Base-by-base conservation (phyloP, 1,140 invertebrate genomes). In the Philotrypesis tridentata region DNA sequence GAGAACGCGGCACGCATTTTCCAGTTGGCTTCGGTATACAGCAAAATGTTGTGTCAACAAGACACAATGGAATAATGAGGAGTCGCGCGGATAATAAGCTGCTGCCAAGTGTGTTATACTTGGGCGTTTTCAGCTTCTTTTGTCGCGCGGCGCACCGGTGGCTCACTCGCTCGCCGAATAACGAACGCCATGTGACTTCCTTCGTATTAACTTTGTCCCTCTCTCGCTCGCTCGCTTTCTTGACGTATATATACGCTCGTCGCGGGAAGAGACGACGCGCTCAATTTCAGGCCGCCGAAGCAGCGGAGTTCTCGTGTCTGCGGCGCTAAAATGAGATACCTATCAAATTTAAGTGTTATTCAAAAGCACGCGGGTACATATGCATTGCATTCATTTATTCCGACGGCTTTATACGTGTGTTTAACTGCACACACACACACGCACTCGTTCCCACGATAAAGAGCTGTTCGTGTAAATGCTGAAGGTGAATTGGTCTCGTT, bases 41-140 rank as follows among this genome's bases (percentile, higher is more conserved):
- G 65, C 48, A 65, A 78, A 82, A 72, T 65, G 60, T 73, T 82
- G 55, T 82, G 74, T 82, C 80, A 82, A 78, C 75, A 78, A 77
- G 31, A 25, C 37, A 76, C 74, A 82, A 79, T 25, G 68, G 75
- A 82, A 79, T 82, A 73, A 79, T 79, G 70, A 79, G 70, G 37
- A 78, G 65, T 23, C 63, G 25, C 63, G 25, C 25, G 63, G 43
- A 77, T 82, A 82, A 82, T 82, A 72, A 82, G 48, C 29, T 40
- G 40, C 37, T 77, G 73, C n/a, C 48, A 76, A 76, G 80, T 73
- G 67, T 68, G 31, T 29, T 40, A n/a, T n/a, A 67, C 65, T 76
- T 29, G 29, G 72, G 25, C 17, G 27, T 70, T 76, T 40, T 1
- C 11, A 67, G 65, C 72, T 76, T 27, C 80, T 61, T 81, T 81